A percentile compares a stretch with the other conserved stretches of the same genome.
Evolutionary conservation across 2,888 invertebrate genomes (phyloP).

Genomic region (Eristalis arbustorum): DNA sequence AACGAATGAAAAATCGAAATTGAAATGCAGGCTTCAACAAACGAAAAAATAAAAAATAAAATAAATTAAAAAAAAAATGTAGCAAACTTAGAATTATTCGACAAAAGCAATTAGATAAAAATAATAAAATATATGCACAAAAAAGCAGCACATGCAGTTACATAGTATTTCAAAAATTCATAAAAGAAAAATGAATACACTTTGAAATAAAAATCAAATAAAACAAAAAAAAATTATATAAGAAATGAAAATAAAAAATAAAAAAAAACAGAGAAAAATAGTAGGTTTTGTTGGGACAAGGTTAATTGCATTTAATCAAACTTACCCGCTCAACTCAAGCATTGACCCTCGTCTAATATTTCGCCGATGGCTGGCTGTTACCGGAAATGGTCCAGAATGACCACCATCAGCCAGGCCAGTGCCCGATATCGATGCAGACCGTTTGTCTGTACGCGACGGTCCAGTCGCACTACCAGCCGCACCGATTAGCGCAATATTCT

Average conservation of each 20-base stretch:
- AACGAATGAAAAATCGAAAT: conserved; percentile 1
- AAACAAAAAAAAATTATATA: conserved; percentile 19
- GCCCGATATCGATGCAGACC: conserved; percentile 77
- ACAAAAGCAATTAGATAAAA: conserved; percentile 18
- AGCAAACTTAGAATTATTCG: conserved; percentile 52
- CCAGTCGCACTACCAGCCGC: conserved; percentile 1
- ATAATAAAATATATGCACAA: conserved; percentile 30
- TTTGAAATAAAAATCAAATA: conserved; percentile 15
- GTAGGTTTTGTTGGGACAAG: conserved; percentile 13
- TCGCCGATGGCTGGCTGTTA: conserved; percentile 85
- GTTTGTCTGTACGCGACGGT: conserved; percentile 75
- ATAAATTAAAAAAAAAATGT: neutral
- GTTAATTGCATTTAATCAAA: conserved; percentile 70
- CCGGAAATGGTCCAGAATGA: conserved; percentile 84
- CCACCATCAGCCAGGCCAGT: conserved; percentile 76
- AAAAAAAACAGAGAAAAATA: conserved; percentile 38
- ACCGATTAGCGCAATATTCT: conserved; percentile 70
- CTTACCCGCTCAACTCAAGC: conserved; percentile 90
- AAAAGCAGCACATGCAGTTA: conserved; percentile 50
- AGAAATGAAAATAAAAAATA: conserved; percentile 11
- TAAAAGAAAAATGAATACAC: conserved; percentile 3
- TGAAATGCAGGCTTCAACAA: conserved; percentile 1
- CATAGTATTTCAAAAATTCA: neutral
- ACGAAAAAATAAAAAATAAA: neutral
- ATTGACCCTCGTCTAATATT: conserved; percentile 89